A percentile compares a stretch with the other conserved stretches of the same genome.
Evolutionary conservation across 2,113 vertebrate genomes (phyloP).

Genomic region (Capricornis sumatraensis): DNA sequence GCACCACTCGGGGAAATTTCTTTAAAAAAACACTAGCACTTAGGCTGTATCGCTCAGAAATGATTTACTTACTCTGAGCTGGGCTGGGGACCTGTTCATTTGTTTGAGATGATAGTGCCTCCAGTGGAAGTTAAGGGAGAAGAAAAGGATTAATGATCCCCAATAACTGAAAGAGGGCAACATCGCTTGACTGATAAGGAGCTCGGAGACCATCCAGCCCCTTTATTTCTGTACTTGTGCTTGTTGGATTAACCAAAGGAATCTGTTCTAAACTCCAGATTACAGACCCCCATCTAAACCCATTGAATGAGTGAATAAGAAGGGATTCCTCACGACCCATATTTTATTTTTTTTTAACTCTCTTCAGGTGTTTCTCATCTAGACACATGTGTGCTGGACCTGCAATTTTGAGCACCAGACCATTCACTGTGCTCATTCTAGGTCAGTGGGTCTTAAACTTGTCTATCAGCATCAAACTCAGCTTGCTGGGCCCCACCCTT

Average conservation of each 20-base stretch:
- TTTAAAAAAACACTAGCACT: background rate
- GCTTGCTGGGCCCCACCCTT: background rate
- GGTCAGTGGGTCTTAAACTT: background rate
- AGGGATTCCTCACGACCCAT: background rate
- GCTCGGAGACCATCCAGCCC: background rate
- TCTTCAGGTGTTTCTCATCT: background rate
- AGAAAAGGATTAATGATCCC: background rate
- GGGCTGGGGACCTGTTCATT: background rate
- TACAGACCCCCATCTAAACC: background rate
- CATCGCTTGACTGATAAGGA: background rate
- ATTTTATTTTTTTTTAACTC: background rate
- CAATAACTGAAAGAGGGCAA: background rate
- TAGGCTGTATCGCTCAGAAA: background rate
- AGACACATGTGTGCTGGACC: accelerated
- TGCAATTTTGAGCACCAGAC: background rate
- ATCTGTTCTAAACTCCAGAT: background rate
- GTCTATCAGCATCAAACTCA: background rate
- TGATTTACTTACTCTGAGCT: background rate
- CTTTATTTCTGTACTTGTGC: background rate
- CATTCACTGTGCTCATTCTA: background rate
- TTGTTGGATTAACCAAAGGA: background rate
- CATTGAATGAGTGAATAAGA: background rate
- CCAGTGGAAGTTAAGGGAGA: background rate
- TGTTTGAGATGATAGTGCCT: background rate
- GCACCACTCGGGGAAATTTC: background rate